Evolutionary conservation across 2,888 invertebrate species (phyloP).

Genomic region (Pycnomerus fuliginosus): DNA sequence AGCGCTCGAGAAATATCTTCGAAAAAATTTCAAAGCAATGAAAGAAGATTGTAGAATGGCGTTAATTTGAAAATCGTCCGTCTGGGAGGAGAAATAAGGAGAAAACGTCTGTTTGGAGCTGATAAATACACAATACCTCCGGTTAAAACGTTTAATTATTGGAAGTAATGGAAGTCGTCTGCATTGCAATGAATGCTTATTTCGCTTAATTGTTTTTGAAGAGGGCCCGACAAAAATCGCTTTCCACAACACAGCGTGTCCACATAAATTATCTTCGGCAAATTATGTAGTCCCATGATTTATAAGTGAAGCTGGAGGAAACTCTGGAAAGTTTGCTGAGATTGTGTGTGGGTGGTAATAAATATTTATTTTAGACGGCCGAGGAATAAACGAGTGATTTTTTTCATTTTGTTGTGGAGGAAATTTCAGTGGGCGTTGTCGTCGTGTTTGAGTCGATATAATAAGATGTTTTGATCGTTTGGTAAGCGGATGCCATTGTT

Average conservation of each 20-base stretch:
- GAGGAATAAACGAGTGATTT: background rate
- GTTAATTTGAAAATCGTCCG: no score
- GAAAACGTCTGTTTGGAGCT: constrained; percentile 42
- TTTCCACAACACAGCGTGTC: constrained; percentile 5
- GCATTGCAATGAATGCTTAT: constrained; percentile 20
- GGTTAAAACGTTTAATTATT: constrained; percentile 44
- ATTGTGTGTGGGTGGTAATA: constrained; percentile 6
- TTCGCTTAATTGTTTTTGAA: constrained; percentile 23
- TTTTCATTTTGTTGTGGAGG: constrained; percentile 2
- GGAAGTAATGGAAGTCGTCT: constrained; percentile 31
- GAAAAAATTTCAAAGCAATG: no score
- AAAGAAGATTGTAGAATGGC: no score
- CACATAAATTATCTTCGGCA: constrained; percentile 15
- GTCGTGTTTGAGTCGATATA: constrained; percentile 12
- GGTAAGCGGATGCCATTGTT: constrained; percentile 38
- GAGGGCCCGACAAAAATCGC: no score
- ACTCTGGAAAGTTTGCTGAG: background rate
- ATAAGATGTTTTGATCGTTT: constrained; percentile 40
- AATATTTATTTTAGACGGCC: constrained; percentile 7
- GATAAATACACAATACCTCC: constrained; percentile 44
- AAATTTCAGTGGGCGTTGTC: constrained; percentile 5
- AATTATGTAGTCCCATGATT: constrained; percentile 13
- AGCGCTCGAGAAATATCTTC: no score
- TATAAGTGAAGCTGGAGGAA: constrained; percentile 1
- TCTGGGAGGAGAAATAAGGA: no score